phyloP scores from a whole-genome alignment of 1,140 invertebrate genomes.

The Saccostrea echinata region DNA sequence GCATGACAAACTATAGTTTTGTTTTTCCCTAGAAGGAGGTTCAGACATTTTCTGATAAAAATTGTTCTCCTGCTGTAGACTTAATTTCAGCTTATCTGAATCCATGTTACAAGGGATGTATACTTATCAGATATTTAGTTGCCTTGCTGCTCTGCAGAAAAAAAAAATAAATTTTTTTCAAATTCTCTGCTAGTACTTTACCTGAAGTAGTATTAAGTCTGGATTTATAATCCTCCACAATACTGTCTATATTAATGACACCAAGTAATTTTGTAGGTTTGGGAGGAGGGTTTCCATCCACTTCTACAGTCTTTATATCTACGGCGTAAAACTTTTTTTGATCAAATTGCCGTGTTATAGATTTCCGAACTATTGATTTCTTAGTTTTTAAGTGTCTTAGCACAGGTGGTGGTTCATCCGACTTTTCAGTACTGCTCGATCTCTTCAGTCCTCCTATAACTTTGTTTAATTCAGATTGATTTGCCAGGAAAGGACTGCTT shows the following conservation, averaged over 20 bases:
- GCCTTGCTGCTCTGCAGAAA: too few species aligned
- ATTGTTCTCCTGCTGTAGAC: too few species aligned
- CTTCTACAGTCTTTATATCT: conserved; percentile 31
- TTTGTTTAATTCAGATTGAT: neutral
- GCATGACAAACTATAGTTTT: too few species aligned
- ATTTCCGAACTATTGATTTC: conserved; percentile 34
- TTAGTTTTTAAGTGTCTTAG: neutral
- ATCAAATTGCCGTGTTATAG: conserved; percentile 46
- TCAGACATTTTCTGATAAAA: too few species aligned
- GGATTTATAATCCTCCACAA: conserved; percentile 41
- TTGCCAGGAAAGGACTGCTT: conserved; percentile 1
- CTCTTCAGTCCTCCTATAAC: neutral
- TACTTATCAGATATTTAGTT: too few species aligned
- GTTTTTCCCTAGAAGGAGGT: too few species aligned
- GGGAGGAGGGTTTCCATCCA: conserved; percentile 19
- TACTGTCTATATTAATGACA: conserved; percentile 39
- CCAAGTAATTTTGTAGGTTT: conserved; percentile 34
- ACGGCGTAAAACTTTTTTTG: conserved; percentile 50
- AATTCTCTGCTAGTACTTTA: neutral
- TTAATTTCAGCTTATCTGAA: too few species aligned
- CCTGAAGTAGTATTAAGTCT: neutral
- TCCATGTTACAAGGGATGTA: too few species aligned
- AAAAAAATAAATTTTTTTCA: too few species aligned
- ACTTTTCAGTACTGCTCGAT: neutral
- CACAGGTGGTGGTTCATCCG: conserved; percentile 8